Base-by-base conservation (phyloP, 2,113 vertebrate species). In the Actinemys pallida region DNA sequence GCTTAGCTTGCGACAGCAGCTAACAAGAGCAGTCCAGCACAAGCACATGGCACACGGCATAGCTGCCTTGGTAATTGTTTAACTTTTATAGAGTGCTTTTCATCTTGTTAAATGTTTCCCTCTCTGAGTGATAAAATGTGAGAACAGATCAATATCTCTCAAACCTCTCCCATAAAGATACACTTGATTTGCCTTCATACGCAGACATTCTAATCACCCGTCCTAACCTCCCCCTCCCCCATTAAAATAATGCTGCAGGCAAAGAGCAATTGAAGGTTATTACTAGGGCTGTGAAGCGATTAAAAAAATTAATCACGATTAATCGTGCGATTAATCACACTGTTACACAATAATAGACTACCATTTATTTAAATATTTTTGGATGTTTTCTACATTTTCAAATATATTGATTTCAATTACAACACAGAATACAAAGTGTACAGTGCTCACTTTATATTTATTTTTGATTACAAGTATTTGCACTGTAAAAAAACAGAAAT, bases 221-320 rank as follows among this genome's bases (percentile, higher is more conserved):
- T 14, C n/a, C 82, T 84, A 42, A 69, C 85, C 85, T 93, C 78
- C 81, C 1, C 2, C 56, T 50, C 13, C 14, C 62, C 85, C 89
- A n/a, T 84, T 5, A 3, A 86, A 95, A 19, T n/a, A 24, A 1
- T 45, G 56, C 76, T 84, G 79, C 90, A 84, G 93, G 90, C 93
- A 89, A 83, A 82, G 84, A 81, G 59, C 84, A 92, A 78, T 94
- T 91, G 89, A 76, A 92, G 25, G 47, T 88, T 94, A 10, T 31
- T 53, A 20, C 19, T 53, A 53, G 53, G 53, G 53, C 53, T 53
- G 19, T 53, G 53, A 53, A 53, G 53, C 53, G 19, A 53, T 53
- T 50, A 53, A 53, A 53, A 53, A 53, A 50, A 50, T 16, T 50
- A 50, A 52, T 52, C 52, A 52, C 2, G 5, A 6, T 19, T 52